Base-by-base conservation (phyloP, 2,113 vertebrate species). In the Corydoras maculifer region DNA sequence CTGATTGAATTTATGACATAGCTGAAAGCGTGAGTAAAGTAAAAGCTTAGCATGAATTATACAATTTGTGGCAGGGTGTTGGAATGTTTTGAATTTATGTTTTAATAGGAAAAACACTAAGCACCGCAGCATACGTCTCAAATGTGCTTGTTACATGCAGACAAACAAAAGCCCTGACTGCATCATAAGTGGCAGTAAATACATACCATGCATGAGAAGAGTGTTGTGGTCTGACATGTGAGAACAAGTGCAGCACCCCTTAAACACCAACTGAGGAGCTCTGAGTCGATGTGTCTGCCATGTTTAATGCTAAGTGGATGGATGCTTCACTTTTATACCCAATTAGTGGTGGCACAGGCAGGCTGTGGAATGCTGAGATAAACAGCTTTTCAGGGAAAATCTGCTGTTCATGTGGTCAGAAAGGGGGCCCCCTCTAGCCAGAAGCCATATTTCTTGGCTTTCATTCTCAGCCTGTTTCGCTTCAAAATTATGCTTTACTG, bases 321-420 rank as follows among this genome's bases (percentile, higher is more conserved):
- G 65, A 77, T 69, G 64, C 68, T 69, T 62, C 58, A 72, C 64
- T 75, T 79, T 72, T 65, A 78, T 43, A 31, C 29, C 18, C 74
- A 74, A 72, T 77, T 69, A 80, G 73, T 54, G 70, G 62, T 70
- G 32, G 65, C 74, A 60, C 31, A 61, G 32, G 5, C 10, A 63
- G 63, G 65, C 43, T 57, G 68, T 72, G 77, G 68, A 55, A 81
- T 69, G 62, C 59, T 75, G 68, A 75, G 59, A 75, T 84, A 79
- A 67, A 79, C 31, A 15, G 55, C 51, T 79, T n/a, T 65, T 65
- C 31, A 25, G 13, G 70, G 65, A 81, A 75, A 74, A 50, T 82
- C 70, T 81, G 55, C 43, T 69, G 61, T 5, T 58, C 65, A 79
- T 74, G 68, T 84, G 68, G 74, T 73, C 57, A 72, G 32, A 77